A percentile compares a stretch with the other conserved stretches of the same genome.
Evolutionary conservation across 1,140 invertebrate species (phyloP).

Genomic region (Diuraphis noxia): DNA sequence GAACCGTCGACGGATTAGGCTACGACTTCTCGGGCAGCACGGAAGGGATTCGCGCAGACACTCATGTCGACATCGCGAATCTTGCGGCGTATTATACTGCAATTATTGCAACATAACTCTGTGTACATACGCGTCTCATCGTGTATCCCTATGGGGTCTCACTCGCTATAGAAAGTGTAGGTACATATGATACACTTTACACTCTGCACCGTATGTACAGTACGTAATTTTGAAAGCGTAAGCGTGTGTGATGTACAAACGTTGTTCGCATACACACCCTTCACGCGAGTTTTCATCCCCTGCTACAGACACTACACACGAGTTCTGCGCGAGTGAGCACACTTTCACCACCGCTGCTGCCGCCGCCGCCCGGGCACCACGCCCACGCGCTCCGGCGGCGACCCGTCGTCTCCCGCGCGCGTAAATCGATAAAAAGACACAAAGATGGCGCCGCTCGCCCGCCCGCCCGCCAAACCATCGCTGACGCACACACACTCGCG

Average conservation of each 20-base stretch:
- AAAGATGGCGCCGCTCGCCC: conserved; percentile 49
- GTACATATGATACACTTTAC: not conserved
- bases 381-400: conserved; percentile 36
- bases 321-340: not conserved
- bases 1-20: not conserved
- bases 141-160: too few species aligned
- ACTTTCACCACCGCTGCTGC: conserved; percentile 33
- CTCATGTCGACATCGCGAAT: not conserved
- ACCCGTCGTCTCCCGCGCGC: conserved; percentile 38
- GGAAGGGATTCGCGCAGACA: not conserved
- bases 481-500: not conserved
- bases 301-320: not conserved
- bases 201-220: too few species aligned
- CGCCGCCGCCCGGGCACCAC: conserved; percentile 43
- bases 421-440: conserved; percentile 52
- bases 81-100: not conserved
- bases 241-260: not conserved
- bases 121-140: not conserved
- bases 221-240: too few species aligned
- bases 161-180: not conserved
- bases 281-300: not conserved
- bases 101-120: too few species aligned
- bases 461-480: not conserved
- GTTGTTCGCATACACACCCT: not conserved
- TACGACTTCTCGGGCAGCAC: not conserved